Percentiles rank a stretch among this genome's conserved stretches.
Conservation (phyloP, 2,113 vertebrate species). For the Neopipo cinnamomea region DNA sequence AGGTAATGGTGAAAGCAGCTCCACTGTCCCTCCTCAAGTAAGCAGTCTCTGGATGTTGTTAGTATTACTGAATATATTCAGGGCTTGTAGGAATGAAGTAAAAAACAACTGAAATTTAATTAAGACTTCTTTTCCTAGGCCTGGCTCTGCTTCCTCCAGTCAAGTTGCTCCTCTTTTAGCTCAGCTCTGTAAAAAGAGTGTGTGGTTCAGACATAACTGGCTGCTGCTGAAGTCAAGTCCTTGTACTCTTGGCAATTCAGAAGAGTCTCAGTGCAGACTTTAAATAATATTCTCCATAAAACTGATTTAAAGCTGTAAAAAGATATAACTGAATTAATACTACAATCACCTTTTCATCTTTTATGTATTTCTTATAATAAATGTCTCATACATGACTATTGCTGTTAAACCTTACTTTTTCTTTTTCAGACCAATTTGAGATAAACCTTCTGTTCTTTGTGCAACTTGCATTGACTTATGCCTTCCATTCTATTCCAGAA, state of each 20-base stretch:
- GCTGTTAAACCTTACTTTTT: not conserved
- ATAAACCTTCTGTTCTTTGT: not conserved
- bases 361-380: not conserved
- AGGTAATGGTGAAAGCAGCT: not conserved
- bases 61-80: not conserved
- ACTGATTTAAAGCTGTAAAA: not conserved
- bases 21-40: not conserved
- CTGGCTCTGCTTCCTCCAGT: not conserved
- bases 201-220: not conserved
- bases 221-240: not conserved
- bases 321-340: not conserved
- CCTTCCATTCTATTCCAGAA: not conserved
- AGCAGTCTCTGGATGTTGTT: not conserved
- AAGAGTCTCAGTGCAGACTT: not conserved
- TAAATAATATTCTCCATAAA: not conserved
- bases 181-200: not conserved
- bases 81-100: not conserved
- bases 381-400: not conserved
- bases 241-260: not conserved
- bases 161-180: not conserved
- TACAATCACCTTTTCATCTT: not conserved
- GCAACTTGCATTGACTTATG: not conserved
- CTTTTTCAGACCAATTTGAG: not conserved
- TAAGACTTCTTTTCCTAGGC: not conserved
- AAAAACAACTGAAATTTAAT: not conserved